Percentiles rank a stretch among this genome's conserved stretches.
Conservation (phyloP, 2,797 vertebrate genomes). For the Zalophus californianus region DNA sequence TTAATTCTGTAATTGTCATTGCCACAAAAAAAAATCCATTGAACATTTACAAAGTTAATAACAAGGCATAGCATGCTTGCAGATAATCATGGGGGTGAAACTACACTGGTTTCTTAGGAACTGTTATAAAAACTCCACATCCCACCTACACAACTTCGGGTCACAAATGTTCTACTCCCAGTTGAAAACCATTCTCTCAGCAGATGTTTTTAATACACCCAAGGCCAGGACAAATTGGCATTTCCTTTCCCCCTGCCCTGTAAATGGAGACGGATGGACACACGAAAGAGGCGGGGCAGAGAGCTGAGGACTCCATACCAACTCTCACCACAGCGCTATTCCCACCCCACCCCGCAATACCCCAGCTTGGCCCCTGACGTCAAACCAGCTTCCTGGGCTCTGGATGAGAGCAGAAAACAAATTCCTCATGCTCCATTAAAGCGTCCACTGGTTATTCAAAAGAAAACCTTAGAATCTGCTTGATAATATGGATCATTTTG, state of each 20-base stretch:
- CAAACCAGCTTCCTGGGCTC: neutral
- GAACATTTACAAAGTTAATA: slow-evolving; percentile 49
- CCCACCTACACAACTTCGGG: slow-evolving; percentile 16
- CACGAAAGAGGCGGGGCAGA: neutral
- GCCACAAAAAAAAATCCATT: neutral
- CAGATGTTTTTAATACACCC: neutral
- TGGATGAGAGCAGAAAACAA: slow-evolving; percentile 24
- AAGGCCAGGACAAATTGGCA: neutral
- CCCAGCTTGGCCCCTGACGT: neutral
- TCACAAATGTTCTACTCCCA: neutral
- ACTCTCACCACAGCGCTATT: neutral
- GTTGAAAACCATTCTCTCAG: neutral
- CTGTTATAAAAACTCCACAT: slow-evolving; percentile 41
- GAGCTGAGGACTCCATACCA: neutral
- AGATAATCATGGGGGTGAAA: slow-evolving; percentile 1
- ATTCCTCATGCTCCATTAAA: neutral
- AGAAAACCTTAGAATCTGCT: neutral
- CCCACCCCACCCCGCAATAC: neutral
- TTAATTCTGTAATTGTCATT: slow-evolving; percentile 42
- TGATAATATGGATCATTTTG: slow-evolving; percentile 23
- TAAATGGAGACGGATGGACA: neutral
- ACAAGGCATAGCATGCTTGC: neutral
- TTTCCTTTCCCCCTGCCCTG: neutral
- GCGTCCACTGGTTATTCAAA: neutral
- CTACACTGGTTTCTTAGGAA: slow-evolving; percentile 66